These are phyloP conservation scores for Rhagonycha fulva DNA, from an alignment of 2,888 invertebrate genomes.

Conservation along the genomic window DNA sequence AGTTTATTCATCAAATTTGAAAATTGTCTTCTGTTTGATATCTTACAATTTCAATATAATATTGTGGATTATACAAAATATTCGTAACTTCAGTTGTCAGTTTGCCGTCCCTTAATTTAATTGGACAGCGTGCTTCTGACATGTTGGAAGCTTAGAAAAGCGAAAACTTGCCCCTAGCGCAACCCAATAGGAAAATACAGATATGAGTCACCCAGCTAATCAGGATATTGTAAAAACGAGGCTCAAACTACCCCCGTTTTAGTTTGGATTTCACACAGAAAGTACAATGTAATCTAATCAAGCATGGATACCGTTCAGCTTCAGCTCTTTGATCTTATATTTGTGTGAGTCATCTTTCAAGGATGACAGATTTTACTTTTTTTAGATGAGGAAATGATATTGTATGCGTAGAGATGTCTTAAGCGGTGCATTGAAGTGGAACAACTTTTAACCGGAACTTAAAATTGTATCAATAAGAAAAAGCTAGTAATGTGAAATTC, in stretches of 20 bases:
- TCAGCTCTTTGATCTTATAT: slow-evolving; percentile 18
- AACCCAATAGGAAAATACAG: slow-evolving; percentile 9
- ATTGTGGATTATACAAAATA: neutral
- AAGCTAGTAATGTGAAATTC: neutral
- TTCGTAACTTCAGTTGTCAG: neutral
- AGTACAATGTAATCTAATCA: slow-evolving; percentile 14
- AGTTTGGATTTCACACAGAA: slow-evolving; percentile 10
- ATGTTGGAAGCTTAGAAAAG: neutral
- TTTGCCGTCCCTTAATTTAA: neutral
- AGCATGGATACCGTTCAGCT: slow-evolving; percentile 13
- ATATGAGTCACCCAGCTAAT: slow-evolving; percentile 15
- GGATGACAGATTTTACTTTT: slow-evolving; percentile 11
- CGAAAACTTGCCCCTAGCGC: neutral
- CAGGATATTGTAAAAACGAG: slow-evolving; percentile 1
- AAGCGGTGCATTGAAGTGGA: slow-evolving; percentile 4
- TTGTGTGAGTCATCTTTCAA: slow-evolving; percentile 4
- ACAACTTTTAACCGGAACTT: slow-evolving; percentile 9
- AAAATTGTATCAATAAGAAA: neutral
- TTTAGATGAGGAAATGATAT: neutral
- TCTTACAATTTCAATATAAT: neutral
- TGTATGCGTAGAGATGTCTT: neutral
- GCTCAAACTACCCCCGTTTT: slow-evolving; percentile 12
- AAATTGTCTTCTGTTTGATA: neutral
- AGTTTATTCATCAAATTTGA: neutral
- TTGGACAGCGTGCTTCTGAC: slow-evolving; percentile 6